These are phyloP conservation scores for Apodemus agrarius DNA, from an alignment of 2,797 vertebrate genomes.

Conservation along the genomic window DNA sequence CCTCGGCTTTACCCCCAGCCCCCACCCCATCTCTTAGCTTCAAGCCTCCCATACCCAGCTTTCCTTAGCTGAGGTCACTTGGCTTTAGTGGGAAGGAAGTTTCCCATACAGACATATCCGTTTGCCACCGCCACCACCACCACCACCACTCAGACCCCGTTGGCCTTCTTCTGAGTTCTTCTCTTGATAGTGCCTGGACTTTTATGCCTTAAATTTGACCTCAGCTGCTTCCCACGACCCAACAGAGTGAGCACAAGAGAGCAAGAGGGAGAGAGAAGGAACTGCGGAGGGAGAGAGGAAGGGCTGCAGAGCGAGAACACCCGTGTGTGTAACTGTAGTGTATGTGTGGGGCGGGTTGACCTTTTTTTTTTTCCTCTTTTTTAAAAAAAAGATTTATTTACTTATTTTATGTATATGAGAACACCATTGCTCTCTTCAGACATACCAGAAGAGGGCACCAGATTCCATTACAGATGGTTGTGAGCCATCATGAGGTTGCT, in stretches of 20 bases:
- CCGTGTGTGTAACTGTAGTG: neutral
- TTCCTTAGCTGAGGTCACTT: neutral
- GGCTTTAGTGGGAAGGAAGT: neutral
- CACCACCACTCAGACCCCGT: neutral
- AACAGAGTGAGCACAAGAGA: neutral
- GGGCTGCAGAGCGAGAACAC: neutral
- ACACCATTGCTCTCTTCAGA: too few relatives aligned
- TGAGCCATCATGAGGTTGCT: too few relatives aligned
- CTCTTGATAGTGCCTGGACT: neutral
- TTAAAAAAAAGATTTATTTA: too few relatives aligned
- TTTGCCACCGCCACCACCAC: neutral
- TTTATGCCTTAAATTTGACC: neutral
- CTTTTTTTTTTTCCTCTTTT: neutral
- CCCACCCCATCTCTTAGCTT: rapidly evolving
- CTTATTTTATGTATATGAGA: too few relatives aligned
- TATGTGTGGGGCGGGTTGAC: rapidly evolving
- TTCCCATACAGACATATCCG: neutral
- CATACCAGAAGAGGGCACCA: too few relatives aligned
- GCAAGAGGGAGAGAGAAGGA: too few relatives aligned
- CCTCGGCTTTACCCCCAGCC: neutral
- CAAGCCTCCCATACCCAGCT: neutral
- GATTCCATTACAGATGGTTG: too few relatives aligned
- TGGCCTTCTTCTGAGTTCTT: neutral
- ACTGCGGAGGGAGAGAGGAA: neutral
- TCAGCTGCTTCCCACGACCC: neutral